phyloP scores from a whole-genome alignment of 2,888 invertebrate genomes.

The Troilus luridus region DNA sequence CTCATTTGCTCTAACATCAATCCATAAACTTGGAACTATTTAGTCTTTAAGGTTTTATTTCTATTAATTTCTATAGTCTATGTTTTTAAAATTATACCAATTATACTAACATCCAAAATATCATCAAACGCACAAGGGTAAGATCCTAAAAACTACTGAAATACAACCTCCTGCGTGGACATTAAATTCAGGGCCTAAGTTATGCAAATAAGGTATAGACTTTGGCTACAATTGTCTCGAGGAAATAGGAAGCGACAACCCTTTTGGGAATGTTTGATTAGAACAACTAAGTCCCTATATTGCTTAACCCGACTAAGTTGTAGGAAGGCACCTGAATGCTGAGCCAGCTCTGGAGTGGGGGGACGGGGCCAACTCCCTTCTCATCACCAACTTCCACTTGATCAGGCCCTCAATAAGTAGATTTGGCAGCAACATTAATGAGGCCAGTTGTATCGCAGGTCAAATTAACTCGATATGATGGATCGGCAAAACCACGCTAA shows the following conservation, averaged over 20 bases:
- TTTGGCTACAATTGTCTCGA: neutral
- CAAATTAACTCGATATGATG: slow-evolving; percentile 27
- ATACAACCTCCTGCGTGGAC: neutral
- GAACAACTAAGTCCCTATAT: slow-evolving; percentile 8
- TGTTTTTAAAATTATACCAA: too few species aligned
- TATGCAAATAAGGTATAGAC: slow-evolving; percentile 27
- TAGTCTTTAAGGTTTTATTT: too few species aligned
- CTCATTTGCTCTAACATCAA: too few species aligned
- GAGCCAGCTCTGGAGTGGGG: neutral
- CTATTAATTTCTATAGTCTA: too few species aligned
- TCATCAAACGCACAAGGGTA: neutral
- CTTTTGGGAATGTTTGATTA: slow-evolving; percentile 43
- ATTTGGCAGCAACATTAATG: slow-evolving; percentile 11
- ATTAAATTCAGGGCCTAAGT: neutral
- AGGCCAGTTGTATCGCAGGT: slow-evolving; percentile 1
- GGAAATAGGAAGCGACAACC: slow-evolving; percentile 13
- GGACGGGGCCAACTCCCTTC: neutral
- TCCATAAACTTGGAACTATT: too few species aligned
- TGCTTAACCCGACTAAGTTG: slow-evolving; percentile 16
- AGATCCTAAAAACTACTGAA: neutral
- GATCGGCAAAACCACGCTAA: neutral
- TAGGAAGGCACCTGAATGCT: slow-evolving; percentile 19
- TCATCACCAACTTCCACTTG: slow-evolving; percentile 35
- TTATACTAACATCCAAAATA: neutral
- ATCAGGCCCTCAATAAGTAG: slow-evolving; percentile 17